A percentile compares a stretch with the other conserved stretches of the same genome.
phyloP scores from a whole-genome alignment of 1,140 invertebrate species.

The Pseudomyrmex pallidus region DNA sequence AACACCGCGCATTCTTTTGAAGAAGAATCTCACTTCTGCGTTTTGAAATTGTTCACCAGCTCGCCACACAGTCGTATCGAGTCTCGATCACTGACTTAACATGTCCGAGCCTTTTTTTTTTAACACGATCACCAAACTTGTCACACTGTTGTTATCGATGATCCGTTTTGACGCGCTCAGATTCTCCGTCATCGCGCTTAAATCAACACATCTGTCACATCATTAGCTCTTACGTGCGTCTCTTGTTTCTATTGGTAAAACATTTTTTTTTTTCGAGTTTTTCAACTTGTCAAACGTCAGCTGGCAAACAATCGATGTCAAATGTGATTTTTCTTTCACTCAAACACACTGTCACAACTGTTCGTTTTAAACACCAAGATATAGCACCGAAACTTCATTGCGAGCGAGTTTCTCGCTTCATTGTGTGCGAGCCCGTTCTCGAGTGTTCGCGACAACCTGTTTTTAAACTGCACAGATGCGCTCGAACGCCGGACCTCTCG shows the following conservation, averaged over 20 bases:
- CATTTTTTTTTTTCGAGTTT: conserved; percentile 19
- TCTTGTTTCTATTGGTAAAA: conserved; percentile 20
- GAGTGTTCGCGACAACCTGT: conserved; percentile 24
- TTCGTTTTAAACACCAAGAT: not conserved
- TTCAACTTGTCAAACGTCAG: not conserved
- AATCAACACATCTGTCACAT: conserved; percentile 16
- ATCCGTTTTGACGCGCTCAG: conserved; percentile 22
- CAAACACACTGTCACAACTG: not conserved
- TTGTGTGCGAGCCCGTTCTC: not conserved
- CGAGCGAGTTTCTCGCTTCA: not conserved
- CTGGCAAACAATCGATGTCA: not conserved
- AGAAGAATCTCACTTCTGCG: not conserved
- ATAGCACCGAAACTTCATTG: not conserved
- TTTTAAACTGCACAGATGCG: not conserved
- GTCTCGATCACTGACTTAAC: conserved; percentile 21
- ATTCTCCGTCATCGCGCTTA: conserved; percentile 31
- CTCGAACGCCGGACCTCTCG: too few relatives aligned
- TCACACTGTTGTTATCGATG: conserved; percentile 43
- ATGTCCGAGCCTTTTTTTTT: not conserved
- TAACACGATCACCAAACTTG: conserved; percentile 13
- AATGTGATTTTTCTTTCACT: not conserved
- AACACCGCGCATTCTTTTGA: conserved; percentile 23
- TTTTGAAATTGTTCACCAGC: conserved; percentile 11
- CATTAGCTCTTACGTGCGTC: not conserved
- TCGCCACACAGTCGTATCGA: not conserved